These are phyloP conservation scores for Hoplodrina ambigua DNA, from an alignment of 2,888 invertebrate genomes.

Conservation along the genomic window DNA sequence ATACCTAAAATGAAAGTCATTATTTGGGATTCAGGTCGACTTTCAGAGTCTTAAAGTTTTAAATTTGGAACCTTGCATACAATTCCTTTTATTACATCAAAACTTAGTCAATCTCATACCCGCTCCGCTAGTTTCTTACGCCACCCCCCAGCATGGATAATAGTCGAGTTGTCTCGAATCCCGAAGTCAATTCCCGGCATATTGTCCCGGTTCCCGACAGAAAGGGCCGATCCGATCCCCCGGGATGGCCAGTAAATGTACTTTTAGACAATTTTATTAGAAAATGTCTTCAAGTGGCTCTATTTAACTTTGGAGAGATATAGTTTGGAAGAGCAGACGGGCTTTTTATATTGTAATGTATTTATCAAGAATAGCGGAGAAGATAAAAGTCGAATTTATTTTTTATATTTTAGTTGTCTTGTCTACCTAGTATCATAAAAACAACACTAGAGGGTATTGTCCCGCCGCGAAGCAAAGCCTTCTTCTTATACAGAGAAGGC, in stretches of 20 bases:
- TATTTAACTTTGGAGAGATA: slow-evolving; percentile 38
- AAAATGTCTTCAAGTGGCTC: slow-evolving; percentile 60
- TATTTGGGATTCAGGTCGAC: no score
- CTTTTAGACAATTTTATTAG: slow-evolving; percentile 72
- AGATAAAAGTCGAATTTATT: no score
- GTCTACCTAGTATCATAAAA: no score
- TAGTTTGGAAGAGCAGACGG: slow-evolving; percentile 6
- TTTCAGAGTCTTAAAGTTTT: no score
- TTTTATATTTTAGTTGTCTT: no score
- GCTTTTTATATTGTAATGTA: neutral
- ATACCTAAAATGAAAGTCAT: no score
- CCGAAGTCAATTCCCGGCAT: slow-evolving; percentile 84
- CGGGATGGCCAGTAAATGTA: slow-evolving; percentile 68
- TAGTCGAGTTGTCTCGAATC: slow-evolving; percentile 85
- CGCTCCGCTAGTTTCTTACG: slow-evolving; percentile 35
- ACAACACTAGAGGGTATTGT: no score
- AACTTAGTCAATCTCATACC: neutral
- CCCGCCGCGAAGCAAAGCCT: no score
- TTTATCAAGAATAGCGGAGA: neutral
- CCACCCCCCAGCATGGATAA: slow-evolving; percentile 71
- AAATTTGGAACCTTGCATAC: no score
- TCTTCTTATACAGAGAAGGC: no score
- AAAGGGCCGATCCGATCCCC: slow-evolving; percentile 65
- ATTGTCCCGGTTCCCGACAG: slow-evolving; percentile 79
- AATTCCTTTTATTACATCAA: no score